Evolutionary conservation across 2,888 invertebrate species (phyloP).

Genomic region (Pterostichus niger): DNA sequence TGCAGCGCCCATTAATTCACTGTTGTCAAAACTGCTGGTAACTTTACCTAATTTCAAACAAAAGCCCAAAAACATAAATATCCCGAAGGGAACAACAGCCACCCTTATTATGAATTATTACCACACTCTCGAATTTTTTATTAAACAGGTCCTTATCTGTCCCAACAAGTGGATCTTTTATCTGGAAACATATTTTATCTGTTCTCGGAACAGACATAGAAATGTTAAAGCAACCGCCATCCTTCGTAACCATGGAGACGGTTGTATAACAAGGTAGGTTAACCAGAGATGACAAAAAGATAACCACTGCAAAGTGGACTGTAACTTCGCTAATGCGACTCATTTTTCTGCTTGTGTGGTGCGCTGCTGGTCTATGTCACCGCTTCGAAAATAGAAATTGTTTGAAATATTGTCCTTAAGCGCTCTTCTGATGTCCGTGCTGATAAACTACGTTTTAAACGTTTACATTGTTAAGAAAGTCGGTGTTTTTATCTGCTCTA

Average conservation of each 20-base stretch:
- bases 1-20: constrained; percentile 13
- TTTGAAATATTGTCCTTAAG: not conserved
- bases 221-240: constrained; percentile 25
- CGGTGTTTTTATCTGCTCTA: too few relatives aligned
- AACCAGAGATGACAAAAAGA: constrained; percentile 36
- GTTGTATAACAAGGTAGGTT: constrained; percentile 26
- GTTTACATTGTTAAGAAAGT: too few relatives aligned
- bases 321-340: constrained; percentile 34
- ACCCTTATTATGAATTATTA: constrained; percentile 50
- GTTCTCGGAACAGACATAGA: constrained; percentile 30
- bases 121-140: constrained; percentile 39
- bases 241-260: not conserved
- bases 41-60: constrained; percentile 47
- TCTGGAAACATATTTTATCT: constrained; percentile 49
- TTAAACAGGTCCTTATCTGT: constrained; percentile 36
- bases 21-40: constrained; percentile 8
- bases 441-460: not conserved
- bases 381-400: constrained; percentile 24
- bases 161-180: constrained; percentile 43
- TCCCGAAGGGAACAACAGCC: not conserved
- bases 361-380: constrained; percentile 32
- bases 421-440: not conserved
- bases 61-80: constrained; percentile 38
- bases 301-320: constrained; percentile 36
- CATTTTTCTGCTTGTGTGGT: constrained; percentile 27